Evolutionary conservation across 2,113 vertebrate genomes (phyloP).

Genomic region (Periophthalmodon schlosseri): DNA sequence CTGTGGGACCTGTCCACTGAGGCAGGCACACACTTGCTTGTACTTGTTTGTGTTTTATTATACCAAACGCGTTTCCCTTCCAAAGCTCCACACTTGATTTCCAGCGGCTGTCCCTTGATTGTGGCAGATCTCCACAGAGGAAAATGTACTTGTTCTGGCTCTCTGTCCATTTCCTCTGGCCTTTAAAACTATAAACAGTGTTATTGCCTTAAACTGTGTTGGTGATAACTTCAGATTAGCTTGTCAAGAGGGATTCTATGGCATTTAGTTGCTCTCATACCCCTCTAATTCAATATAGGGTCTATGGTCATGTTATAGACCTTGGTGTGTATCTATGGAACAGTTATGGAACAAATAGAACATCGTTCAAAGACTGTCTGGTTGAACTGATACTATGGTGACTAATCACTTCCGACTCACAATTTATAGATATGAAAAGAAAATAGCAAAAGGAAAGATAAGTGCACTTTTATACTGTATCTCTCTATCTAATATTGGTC

Average conservation of each 20-base stretch:
- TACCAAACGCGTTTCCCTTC: neutral
- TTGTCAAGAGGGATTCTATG: conserved; percentile 1
- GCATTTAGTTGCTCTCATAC: neutral
- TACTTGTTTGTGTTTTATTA: conserved; percentile 9
- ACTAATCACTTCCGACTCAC: neutral
- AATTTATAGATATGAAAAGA: neutral
- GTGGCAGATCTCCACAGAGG: conserved; percentile 2
- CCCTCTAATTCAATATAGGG: conserved; percentile 4
- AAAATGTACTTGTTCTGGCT: conserved; percentile 1
- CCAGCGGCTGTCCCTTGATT: conserved; percentile 17
- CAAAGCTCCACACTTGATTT: neutral
- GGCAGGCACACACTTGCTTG: neutral
- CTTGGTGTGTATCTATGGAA: neutral
- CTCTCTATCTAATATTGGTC: neutral
- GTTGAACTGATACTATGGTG: neutral
- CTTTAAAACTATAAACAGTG: conserved; percentile 18
- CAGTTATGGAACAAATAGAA: neutral
- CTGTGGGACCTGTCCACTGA: neutral
- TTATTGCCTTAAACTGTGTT: conserved; percentile 25
- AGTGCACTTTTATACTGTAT: no score
- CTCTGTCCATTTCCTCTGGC: conserved; percentile 12
- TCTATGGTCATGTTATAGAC: neutral
- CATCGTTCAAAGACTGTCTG: neutral
- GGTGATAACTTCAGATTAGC: conserved; percentile 20
- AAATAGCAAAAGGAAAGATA: neutral